Evolutionary conservation across 1,140 invertebrate species (phyloP).

Genomic region (Drosophila leontia): DNA sequence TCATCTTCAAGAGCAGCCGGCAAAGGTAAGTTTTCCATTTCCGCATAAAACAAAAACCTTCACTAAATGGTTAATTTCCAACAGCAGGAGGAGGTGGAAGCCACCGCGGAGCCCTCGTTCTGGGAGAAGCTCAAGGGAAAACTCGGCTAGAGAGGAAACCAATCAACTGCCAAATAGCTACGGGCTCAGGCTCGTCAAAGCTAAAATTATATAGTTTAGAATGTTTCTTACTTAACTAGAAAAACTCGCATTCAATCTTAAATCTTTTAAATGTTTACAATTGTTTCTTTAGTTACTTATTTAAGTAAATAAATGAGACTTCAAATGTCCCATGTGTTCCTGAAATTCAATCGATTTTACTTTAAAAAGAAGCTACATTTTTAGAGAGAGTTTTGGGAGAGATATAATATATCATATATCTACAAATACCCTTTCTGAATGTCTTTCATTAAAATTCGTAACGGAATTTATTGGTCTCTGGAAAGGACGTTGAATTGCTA

Average conservation of each 20-base stretch:
- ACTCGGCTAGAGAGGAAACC: constrained; percentile 33
- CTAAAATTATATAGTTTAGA: constrained; percentile 12
- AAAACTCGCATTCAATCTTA: constrained; percentile 11
- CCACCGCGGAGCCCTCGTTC: constrained; percentile 38
- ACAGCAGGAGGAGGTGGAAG: constrained; percentile 31
- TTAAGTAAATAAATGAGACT: constrained; percentile 7
- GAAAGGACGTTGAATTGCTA: too few relatives aligned
- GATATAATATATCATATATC: background rate
- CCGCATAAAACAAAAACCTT: too few relatives aligned
- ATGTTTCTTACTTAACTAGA: constrained; percentile 7
- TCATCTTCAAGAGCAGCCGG: constrained; percentile 21
- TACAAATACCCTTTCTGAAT: background rate
- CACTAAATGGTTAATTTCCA: background rate
- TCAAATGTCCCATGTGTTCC: constrained; percentile 4
- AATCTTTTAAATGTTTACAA: constrained; percentile 8
- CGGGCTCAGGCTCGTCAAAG: background rate
- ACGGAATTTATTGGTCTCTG: too few relatives aligned
- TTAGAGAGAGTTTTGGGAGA: too few relatives aligned
- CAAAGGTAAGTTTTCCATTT: constrained; percentile 6
- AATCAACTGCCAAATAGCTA: constrained; percentile 30
- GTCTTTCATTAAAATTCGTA: too few relatives aligned
- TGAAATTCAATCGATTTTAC: background rate
- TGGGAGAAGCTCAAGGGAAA: constrained; percentile 52
- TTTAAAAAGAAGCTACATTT: background rate
- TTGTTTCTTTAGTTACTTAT: constrained; percentile 1